phyloP scores from a whole-genome alignment of 2,113 vertebrate species.

The Leptobrachium ailaonicum region DNA sequence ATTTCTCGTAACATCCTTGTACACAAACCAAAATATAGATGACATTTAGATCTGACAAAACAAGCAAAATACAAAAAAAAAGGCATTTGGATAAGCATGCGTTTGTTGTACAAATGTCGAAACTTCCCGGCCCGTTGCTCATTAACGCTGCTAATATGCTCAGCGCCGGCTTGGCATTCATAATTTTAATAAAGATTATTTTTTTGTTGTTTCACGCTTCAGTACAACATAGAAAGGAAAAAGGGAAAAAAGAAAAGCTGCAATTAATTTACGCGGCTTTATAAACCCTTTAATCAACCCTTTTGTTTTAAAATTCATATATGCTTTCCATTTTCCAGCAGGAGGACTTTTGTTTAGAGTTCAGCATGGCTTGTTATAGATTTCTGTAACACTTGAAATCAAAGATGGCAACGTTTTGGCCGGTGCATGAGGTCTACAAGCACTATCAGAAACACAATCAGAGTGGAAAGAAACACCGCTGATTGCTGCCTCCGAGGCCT shows the following conservation, averaged over 20 bases:
- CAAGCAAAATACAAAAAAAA: not conserved
- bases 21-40: not conserved
- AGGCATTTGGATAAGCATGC: not conserved
- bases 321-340: constrained; percentile 36
- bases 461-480: constrained; percentile 30
- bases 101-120: not conserved
- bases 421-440: constrained; percentile 25
- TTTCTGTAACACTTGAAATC: constrained; percentile 41
- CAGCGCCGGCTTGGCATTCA: constrained; percentile 31
- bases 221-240: constrained; percentile 21
- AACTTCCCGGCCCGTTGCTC: constrained; percentile 5
- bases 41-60: not conserved
- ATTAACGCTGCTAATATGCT: constrained; percentile 6
- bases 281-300: constrained; percentile 39
- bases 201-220: constrained; percentile 29
- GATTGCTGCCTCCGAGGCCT: constrained; percentile 43
- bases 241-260: constrained; percentile 27
- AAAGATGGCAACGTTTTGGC: constrained; percentile 40
- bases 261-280: constrained; percentile 38
- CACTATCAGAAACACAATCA: constrained; percentile 44
- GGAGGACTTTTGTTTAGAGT: constrained; percentile 14
- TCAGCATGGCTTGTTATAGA: constrained; percentile 25
- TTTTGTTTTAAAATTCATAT: constrained; percentile 27
- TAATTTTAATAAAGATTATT: constrained; percentile 11
- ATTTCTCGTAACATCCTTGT: no score